These are phyloP conservation scores for Fundulus diaphanus DNA, from an alignment of 2,797 vertebrate genomes.

Conservation along the genomic window DNA sequence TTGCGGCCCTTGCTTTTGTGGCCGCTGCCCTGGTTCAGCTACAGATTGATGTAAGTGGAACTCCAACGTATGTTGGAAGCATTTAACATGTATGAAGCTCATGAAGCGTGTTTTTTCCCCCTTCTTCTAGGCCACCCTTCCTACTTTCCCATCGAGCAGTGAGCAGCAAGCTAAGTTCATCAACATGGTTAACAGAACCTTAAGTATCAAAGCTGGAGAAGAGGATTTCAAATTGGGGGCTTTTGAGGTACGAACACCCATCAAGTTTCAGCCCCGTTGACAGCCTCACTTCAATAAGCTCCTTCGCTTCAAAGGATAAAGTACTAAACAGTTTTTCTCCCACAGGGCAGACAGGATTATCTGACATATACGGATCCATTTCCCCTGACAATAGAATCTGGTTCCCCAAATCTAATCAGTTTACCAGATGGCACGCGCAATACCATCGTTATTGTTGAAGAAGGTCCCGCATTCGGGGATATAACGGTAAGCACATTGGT, in stretches of 20 bases:
- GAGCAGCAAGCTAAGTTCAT: constrained; percentile 84
- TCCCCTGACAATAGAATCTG: fast-evolving
- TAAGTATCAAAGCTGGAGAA: constrained; percentile 16
- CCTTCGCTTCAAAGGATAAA: not conserved
- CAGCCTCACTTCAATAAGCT: not conserved
- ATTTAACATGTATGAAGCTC: not conserved
- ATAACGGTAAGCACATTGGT: constrained; percentile 25
- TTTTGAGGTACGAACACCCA: constrained; percentile 51
- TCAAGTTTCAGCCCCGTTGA: not conserved
- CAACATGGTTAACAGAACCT: constrained; percentile 67
- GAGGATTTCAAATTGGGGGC: fast-evolving
- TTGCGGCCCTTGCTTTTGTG: constrained; percentile 91
- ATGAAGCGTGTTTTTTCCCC: not conserved
- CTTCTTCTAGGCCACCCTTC: constrained; percentile 83
- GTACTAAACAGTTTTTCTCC: not conserved
- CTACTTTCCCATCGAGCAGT: constrained; percentile 78
- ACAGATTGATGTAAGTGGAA: constrained; percentile 91
- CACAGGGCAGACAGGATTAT: constrained; percentile 64
- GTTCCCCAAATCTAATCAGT: fast-evolving
- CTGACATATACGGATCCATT: constrained; percentile 19
- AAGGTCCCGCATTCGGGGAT: fast-evolving
- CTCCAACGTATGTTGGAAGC: not conserved
- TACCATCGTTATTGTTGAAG: constrained; percentile 49
- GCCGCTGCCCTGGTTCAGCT: constrained; percentile 89
- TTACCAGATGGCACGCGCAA: constrained; percentile 17